These are phyloP conservation scores for Gila orcuttii DNA, from an alignment of 2,113 vertebrate species.

Conservation along the genomic window DNA sequence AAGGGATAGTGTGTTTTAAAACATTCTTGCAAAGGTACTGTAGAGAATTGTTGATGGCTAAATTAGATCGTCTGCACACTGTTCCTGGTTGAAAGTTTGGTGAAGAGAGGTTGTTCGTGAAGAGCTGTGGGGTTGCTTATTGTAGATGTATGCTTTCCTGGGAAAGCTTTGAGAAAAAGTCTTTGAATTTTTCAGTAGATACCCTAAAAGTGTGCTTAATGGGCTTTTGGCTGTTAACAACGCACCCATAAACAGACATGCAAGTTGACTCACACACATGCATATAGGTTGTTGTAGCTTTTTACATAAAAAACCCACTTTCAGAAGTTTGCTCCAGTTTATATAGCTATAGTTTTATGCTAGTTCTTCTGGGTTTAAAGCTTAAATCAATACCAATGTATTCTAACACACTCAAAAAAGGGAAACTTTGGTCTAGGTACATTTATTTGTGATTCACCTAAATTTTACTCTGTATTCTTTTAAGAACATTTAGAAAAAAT, in stretches of 20 bases:
- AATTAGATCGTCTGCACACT: neutral
- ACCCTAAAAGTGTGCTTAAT: constrained; percentile 51
- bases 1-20: neutral
- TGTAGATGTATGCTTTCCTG: constrained; percentile 27
- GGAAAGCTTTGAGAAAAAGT: constrained; percentile 46
- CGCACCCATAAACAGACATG: constrained; percentile 1
- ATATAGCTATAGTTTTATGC: neutral
- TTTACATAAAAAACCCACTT: neutral
- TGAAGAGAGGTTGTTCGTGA: neutral
- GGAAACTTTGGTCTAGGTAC: neutral
- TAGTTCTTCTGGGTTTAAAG: neutral
- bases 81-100: neutral
- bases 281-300: neutral
- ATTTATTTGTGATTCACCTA: neutral
- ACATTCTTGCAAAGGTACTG: neutral
- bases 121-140: constrained; percentile 8
- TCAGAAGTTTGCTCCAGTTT: neutral
- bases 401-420: neutral
- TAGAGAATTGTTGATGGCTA: neutral
- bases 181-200: constrained; percentile 53
- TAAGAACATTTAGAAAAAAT: neutral
- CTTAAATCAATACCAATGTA: neutral
- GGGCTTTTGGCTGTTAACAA: constrained; percentile 14
- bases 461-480: neutral
- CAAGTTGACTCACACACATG: neutral